phyloP scores from a whole-genome alignment of 2,888 invertebrate genomes.

The Drosophila subsilvestris region DNA sequence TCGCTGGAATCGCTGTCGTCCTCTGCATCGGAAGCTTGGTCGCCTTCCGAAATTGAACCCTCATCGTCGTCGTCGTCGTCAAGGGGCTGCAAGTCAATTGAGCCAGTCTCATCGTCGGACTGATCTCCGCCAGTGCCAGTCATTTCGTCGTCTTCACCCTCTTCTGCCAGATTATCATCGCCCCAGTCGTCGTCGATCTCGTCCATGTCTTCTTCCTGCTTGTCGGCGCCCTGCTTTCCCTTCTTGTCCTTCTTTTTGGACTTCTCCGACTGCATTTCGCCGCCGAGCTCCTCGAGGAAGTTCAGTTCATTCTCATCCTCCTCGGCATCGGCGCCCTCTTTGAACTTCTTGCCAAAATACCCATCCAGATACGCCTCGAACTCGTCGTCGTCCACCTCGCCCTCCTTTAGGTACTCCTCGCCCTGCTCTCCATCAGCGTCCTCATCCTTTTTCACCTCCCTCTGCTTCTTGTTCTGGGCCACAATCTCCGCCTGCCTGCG shows the following conservation, averaged over 20 bases:
- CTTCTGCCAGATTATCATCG: constrained; percentile 76
- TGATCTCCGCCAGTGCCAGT: constrained; percentile 74
- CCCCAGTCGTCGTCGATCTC: constrained; percentile 81
- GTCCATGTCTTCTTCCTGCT: constrained; percentile 81
- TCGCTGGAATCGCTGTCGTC: constrained; percentile 47
- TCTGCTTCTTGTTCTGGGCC: constrained; percentile 72
- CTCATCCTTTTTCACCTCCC: constrained; percentile 82
- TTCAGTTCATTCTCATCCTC: constrained; percentile 87
- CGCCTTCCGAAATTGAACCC: constrained; percentile 74
- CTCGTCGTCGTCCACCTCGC: constrained; percentile 88
- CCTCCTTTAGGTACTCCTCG: constrained; percentile 87
- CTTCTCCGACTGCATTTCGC: constrained; percentile 76
- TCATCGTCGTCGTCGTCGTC: constrained; percentile 71
- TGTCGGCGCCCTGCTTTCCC: constrained; percentile 56
- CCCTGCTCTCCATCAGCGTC: constrained; percentile 81
- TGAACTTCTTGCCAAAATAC: constrained; percentile 84
- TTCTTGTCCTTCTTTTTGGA: constrained; percentile 73
- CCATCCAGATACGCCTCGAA: constrained; percentile 85
- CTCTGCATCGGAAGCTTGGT: constrained; percentile 12
- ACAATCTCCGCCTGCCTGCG: constrained; percentile 80
- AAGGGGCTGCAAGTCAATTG: constrained; percentile 70
- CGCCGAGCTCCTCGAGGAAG: constrained; percentile 88
- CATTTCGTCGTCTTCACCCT: constrained; percentile 69
- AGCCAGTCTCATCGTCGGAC: constrained; percentile 77
- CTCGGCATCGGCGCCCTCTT: constrained; percentile 86